These are phyloP conservation scores for Buceros bicornis DNA, from an alignment of 2,797 vertebrate species.

Conservation along the genomic window DNA sequence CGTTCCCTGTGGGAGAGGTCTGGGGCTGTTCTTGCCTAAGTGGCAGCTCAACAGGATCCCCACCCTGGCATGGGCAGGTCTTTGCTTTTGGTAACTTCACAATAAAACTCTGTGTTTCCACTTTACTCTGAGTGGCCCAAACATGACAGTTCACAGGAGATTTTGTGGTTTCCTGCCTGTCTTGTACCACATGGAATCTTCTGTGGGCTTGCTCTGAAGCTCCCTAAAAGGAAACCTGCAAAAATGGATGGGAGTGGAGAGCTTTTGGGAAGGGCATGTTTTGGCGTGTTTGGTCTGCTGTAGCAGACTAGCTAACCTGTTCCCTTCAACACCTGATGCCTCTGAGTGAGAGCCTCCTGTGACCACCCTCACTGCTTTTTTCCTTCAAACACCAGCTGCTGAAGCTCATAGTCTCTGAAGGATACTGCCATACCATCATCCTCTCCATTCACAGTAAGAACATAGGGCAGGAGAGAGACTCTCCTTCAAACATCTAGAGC, in stretches of 20 bases:
- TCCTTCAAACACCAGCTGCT: neutral
- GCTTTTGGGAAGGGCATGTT: neutral
- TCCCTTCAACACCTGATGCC: neutral
- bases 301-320: neutral
- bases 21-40: accelerated
- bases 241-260: neutral
- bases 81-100: neutral
- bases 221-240: neutral
- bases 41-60: neutral
- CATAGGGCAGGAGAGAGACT: neutral
- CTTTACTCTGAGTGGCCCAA: neutral
- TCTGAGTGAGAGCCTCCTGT: neutral
- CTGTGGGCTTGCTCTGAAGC: neutral
- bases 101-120: neutral
- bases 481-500: neutral
- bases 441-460: neutral
- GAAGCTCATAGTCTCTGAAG: neutral
- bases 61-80: accelerated
- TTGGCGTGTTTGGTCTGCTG: neutral
- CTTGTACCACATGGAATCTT: neutral
- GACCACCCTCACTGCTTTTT: accelerated
- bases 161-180: slow-evolving; percentile 1
- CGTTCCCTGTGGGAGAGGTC: neutral
- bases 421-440: neutral
- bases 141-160: neutral